Conservation (phyloP, 2,888 invertebrate species). For the Plemyria rubiginata region DNA sequence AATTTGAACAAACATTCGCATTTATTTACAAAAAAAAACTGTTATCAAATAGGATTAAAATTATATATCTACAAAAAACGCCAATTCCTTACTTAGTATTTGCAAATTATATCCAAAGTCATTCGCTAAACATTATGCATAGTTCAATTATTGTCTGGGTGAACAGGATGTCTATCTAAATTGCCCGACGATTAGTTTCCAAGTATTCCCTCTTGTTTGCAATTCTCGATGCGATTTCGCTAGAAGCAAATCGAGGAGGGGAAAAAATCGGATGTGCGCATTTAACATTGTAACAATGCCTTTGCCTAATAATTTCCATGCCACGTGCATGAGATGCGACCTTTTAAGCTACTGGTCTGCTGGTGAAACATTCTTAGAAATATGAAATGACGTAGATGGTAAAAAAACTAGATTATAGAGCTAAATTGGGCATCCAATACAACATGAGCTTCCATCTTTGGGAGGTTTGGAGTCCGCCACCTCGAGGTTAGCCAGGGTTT, state of each 20-base stretch:
- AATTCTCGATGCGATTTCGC: slow-evolving; percentile 24
- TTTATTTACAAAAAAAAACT: no score
- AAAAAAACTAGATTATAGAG: no score
- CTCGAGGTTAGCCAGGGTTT: no score
- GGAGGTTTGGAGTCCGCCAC: no score
- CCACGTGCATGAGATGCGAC: no score
- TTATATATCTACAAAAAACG: not conserved
- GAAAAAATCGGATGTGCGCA: slow-evolving; percentile 48
- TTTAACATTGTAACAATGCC: slow-evolving; percentile 5
- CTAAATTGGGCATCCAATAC: no score
- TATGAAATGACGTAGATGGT: no score
- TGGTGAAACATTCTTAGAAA: no score
- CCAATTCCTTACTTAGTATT: not conserved
- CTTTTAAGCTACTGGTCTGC: no score
- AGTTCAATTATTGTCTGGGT: slow-evolving; percentile 53
- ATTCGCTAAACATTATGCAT: slow-evolving; percentile 32
- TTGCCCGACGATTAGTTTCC: slow-evolving; percentile 77
- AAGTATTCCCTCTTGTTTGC: slow-evolving; percentile 63
- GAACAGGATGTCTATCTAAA: slow-evolving; percentile 75
- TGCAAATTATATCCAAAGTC: slow-evolving; percentile 18
- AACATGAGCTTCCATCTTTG: no score
- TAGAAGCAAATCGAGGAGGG: slow-evolving; percentile 13
- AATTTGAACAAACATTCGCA: no score
- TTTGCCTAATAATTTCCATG: not conserved
- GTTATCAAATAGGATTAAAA: no score